Evolutionary conservation across 2,888 invertebrate species (phyloP), one percentile per base, ranked within the genome.

Genomic region (Protodeltote pygarga): DNA sequence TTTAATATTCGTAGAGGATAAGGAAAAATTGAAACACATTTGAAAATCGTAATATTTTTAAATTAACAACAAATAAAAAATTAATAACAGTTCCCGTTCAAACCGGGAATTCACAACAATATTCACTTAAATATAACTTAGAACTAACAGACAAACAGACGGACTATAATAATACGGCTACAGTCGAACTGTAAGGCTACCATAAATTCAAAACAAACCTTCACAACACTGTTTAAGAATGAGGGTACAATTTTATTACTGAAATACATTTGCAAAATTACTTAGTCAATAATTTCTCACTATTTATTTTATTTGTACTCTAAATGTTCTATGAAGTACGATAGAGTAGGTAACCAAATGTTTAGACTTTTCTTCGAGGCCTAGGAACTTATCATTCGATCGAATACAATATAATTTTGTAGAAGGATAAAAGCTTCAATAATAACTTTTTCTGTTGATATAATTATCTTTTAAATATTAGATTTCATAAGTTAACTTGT

Each of bases 31-130:
- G 41, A 64, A 13, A 65, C 44, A 27, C 41, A 4, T 11, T 17
- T 35, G 8, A 2, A 34, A 35, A 27, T 24, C 9, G 5, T 53
- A 53, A 32, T 47, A 57, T 57, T 72, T n/a, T 71, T 71, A 72
- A 68, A 65, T 71, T 68, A 76, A 59, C 53, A 72, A 71, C 37
- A 45, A 28, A 44, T 67, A 60, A 65, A 63, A 52, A 33, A 59
- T 46, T 62, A 68, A 55, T 65, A 80, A 79, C 76, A 76, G 47
- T 33, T 63, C 73, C 73, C 77, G 52, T 23, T 62, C 50, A 48
- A 63, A 71, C 48, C 50, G 71, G 70, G 71, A 66, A 49, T 72
- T 77, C 65, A 75, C 65, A 77, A 77, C 66, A 65, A 51, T 35
- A 51, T 48, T 68, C 71, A 34, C 66, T 67, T 74, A 73, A 46